Evolutionary conservation across 2,888 invertebrate species (phyloP), one percentile per base, ranked within the genome.

Genomic region (Tenthredo scrophulariae): DNA sequence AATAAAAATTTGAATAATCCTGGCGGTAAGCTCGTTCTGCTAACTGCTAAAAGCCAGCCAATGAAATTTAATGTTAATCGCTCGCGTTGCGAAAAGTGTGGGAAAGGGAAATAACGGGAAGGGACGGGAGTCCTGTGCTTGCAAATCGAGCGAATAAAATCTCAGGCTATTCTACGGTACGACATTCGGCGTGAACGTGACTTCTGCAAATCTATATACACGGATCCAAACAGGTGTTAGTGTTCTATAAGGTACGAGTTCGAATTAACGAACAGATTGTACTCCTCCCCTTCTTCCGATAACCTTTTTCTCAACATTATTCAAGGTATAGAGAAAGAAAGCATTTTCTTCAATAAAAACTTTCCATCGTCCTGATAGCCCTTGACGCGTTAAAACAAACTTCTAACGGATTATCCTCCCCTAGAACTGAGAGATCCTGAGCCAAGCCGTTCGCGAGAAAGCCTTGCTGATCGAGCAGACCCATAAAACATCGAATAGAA

Each of bases 1-100:
- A 89, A 89, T 89, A 88, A 90, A 89, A 89, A 90, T 90, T 89
- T 89, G 88, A 90, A 90, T 90, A 90, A 89, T 89, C 88, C 88
- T 77, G 74, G 83, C 84, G 84, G 84, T 87, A 87, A 88, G 88
- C 86, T 89, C 86, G 86, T 88, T 40, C 62, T 84, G 86, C 85
- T 85, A 85, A 85, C 74, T 87, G 86, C 86, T 89, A 88, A 88
- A 89, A 87, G 87, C 85, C 85, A 67, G 84, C 84, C 87, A 87
- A 87, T 89, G 88, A 87, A 89, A 88, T 90, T 89, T 88, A 88
- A 89, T 88, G 88, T 88, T 88, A 89, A 89, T 89, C 87, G 88
- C 85, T 75, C 85, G 86, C 43, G 77, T 77, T 77, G 77, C 77
- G 77, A 54, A 77, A 77, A 77, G 0, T 7, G 29, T n/a, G n/a